Conservation (phyloP, 2,113 vertebrate species). For the Speoplatyrhinus poulsoni region DNA sequence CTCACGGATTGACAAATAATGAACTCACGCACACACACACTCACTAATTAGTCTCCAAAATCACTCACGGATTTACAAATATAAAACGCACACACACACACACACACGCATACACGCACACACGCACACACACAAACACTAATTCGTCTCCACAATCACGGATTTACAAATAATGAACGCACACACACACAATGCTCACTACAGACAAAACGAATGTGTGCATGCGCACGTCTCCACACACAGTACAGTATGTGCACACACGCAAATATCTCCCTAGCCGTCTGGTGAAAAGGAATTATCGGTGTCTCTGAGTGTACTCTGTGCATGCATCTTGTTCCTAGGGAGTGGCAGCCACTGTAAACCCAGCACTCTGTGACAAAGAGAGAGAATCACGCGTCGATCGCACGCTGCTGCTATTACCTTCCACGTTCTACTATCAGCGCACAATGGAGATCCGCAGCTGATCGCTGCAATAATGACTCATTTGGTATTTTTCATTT, state of each 20-base stretch:
- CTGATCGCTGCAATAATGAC: too few species aligned
- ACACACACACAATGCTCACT: slow-evolving; percentile 22
- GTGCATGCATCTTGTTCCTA: slow-evolving; percentile 27
- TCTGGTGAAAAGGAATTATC: slow-evolving; percentile 53
- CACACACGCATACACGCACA: background rate
- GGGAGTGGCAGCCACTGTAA: slow-evolving; percentile 20
- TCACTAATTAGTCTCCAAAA: background rate
- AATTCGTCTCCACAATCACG: slow-evolving; percentile 25
- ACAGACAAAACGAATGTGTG: background rate
- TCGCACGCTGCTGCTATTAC: background rate
- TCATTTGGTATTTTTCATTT: too few species aligned
- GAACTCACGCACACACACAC: slow-evolving; percentile 25
- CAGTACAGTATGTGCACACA: slow-evolving; percentile 21
- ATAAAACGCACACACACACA: background rate
- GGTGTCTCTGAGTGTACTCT: slow-evolving; percentile 32
- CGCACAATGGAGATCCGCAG: too few species aligned
- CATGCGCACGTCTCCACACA: slow-evolving; percentile 2
- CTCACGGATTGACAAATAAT: slow-evolving; percentile 17
- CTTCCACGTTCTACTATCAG: too few species aligned
- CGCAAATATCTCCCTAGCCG: slow-evolving; percentile 56
- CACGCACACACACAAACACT: slow-evolving; percentile 34
- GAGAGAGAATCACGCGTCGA: background rate
- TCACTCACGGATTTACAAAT: background rate
- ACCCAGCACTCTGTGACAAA: slow-evolving; percentile 4
- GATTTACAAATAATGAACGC: slow-evolving; percentile 31